These are phyloP conservation scores for Lagopus leucura DNA, from an alignment of 2,113 vertebrate genomes.

Conservation along the genomic window DNA sequence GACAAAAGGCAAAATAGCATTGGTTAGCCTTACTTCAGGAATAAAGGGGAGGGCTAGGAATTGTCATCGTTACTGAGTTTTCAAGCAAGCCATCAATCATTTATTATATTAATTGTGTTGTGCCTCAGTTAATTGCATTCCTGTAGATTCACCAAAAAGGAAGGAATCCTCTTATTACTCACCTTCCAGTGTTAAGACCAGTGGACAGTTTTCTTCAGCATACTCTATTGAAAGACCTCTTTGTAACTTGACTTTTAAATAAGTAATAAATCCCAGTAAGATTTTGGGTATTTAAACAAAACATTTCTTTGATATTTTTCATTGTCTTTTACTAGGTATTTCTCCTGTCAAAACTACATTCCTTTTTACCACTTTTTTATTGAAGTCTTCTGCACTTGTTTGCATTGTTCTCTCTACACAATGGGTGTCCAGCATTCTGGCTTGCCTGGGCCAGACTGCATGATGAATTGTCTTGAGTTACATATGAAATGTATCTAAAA, in stretches of 20 bases:
- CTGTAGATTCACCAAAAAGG: not conserved
- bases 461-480: too few species aligned
- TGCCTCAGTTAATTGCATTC: not conserved
- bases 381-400: not conserved
- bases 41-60: not conserved
- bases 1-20: not conserved
- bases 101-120: not conserved
- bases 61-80: not conserved
- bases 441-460: too few species aligned
- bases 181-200: fast-evolving
- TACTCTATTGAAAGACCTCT: not conserved
- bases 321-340: not conserved
- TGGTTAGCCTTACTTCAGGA: not conserved
- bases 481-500: too few species aligned
- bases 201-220: not conserved
- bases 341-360: not conserved
- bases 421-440: too few species aligned
- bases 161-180: not conserved
- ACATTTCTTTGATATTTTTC: not conserved
- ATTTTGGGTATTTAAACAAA: not conserved
- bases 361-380: not conserved
- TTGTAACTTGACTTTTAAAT: not conserved
- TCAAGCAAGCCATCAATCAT: not conserved
- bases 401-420: not conserved
- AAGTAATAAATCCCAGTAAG: not conserved